phyloP scores from a whole-genome alignment of 2,797 vertebrate species.

The Gobionotothen gibberifrons region DNA sequence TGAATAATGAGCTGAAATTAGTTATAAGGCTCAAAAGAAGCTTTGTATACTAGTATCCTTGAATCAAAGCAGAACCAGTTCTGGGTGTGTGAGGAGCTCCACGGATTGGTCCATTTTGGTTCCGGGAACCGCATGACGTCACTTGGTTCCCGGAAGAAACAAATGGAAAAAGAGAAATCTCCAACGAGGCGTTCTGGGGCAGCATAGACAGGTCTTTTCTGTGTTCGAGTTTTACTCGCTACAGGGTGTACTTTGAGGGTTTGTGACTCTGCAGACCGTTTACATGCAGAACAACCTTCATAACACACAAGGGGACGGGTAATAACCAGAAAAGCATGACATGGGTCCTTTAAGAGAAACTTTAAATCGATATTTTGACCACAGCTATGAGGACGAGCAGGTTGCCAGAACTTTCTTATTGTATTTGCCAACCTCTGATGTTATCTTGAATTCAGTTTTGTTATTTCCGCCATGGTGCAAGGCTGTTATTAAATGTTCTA shows the following conservation, averaged over 20 bases:
- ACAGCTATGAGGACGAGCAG: slow-evolving; percentile 33
- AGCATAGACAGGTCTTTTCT: too few species aligned
- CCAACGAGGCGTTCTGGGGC: too few species aligned
- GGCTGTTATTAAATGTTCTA: slow-evolving; percentile 31
- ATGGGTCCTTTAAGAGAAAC: neutral
- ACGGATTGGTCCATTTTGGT: too few species aligned
- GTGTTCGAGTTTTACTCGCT: too few species aligned
- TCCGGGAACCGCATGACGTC: too few species aligned
- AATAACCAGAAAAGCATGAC: too few species aligned
- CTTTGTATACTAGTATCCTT: neutral
- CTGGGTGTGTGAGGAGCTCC: neutral
- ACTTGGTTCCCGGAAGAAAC: too few species aligned
- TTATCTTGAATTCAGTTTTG: slow-evolving; percentile 37
- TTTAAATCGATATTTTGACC: slow-evolving; percentile 10
- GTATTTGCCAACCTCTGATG: slow-evolving; percentile 30
- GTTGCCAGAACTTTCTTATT: slow-evolving; percentile 10
- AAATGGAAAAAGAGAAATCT: too few species aligned
- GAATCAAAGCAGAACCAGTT: neutral
- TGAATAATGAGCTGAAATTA: slow-evolving; percentile 1
- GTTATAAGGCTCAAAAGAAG: neutral
- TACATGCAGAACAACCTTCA: too few species aligned
- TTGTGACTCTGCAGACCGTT: too few species aligned
- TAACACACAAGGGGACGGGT: too few species aligned
- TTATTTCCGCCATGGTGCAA: slow-evolving; percentile 13
- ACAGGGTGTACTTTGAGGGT: too few species aligned